Evolutionary conservation across 1,140 invertebrate genomes (phyloP), one percentile per base, ranked within the genome.

Genomic region (Wiebesia pumilae): DNA sequence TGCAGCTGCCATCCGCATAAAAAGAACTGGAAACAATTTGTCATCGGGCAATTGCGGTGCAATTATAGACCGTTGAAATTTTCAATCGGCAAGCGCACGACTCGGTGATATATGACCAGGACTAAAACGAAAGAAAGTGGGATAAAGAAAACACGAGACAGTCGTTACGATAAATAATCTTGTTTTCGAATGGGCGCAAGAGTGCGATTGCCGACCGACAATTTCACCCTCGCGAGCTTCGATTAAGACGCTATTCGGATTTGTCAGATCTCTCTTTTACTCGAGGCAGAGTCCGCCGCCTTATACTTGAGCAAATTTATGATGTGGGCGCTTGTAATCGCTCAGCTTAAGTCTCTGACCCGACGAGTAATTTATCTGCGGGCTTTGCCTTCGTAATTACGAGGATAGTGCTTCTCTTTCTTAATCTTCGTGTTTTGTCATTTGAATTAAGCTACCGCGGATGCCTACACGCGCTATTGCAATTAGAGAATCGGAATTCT

Each of bases 241-340:
- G 65, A 81, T 81, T 69, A 27, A 81, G 80, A 47, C 40, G 80
- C 58, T 19, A 65, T 40, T 81, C 33, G 58, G 85, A 87, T 88
- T 88, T 83, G 88, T 79, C 86, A 43, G 71, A n/a, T 43, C 21
- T 40, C 38, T 75, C 71, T n/a, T 43, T n/a, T 27, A 14, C 71
- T 43, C 38, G 71, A 43, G 38, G 38, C 69, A 43, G 33, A 51
- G 24, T 51, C 86, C 33, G 21, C n/a, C 43, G 58, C 35, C 51
- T 87, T 89, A 88, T 89, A 87, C 87, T 87, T 83, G 79, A 85
- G 89, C 65, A 89, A 90, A 90, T 90, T 89, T 89, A 89, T 86
- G 88, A 89, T 75, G 81, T 38, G 81, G 79, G 84, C 81, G 38
- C 73, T 84, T 75, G 83, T 86, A 89, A 89, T 89, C 88, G 84